Base-by-base conservation (phyloP, 2,113 vertebrate genomes). In the Tautogolabrus adspersus region DNA sequence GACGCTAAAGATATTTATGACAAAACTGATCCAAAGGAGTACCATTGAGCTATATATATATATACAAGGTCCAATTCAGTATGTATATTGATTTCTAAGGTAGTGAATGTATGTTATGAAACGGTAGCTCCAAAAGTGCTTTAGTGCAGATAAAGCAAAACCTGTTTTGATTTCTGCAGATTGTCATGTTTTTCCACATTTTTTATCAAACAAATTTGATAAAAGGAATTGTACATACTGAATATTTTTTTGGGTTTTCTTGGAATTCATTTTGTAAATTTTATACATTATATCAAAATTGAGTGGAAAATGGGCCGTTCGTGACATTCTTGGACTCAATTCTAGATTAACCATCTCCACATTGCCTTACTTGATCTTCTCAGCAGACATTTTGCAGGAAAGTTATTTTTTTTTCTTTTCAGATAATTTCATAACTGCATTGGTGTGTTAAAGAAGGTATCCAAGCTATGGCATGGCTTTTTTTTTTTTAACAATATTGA, bases 201-300 rank as follows among this genome's bases (percentile, higher is more conserved):
- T 89, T 81, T 89, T 81, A 78, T 67, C 22, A 86, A 70, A 80
- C 63, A 26, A 76, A 87, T 79, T 86, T 83, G 63, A 86, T 83
- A 72, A 67, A 74, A 79, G 68, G 82, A 93, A 77, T 87, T 94
- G 89, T 94, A 92, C 85, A 94, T 93, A 93, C 88, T 84, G 30
- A 34, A 34, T 89, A 82, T 42, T 83, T 61, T 90, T 91, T 83
- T 88, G 83, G 85, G 30, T 6, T 82, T 66, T 60, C 81, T 91
- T 75, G 71, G 61, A 86, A 72, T 88, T 87, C 67, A 81, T 34
- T 67, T 54, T 93, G 88, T 91, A 87, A 64, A 86, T 91, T 91
- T 83, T 83, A 73, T 87, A 89, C 89, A 83, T 85, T 79, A 80
- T 75, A 70, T 79, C 79, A 61, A 68, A 81, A 83, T 82, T 87